phyloP scores from a whole-genome alignment of 2,113 vertebrate species.

The Stercorarius parasiticus region DNA sequence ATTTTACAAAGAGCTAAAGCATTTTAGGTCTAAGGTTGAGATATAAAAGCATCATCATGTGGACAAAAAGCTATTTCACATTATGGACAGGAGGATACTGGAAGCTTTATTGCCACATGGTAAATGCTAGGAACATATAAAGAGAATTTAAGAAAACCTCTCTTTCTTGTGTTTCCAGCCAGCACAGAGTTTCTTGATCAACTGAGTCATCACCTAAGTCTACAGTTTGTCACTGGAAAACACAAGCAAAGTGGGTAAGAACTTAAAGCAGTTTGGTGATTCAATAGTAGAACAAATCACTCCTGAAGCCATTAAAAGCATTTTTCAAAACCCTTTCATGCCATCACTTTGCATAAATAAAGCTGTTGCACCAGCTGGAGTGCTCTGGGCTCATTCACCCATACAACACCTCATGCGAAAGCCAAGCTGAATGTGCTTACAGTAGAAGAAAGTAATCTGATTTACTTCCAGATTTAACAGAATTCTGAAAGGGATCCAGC shows the following conservation, averaged over 20 bases:
- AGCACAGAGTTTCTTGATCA: not conserved
- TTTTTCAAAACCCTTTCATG: constrained; percentile 46
- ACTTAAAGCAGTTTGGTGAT: not conserved
- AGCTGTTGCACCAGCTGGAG: constrained; percentile 66
- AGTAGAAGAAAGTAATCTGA: constrained; percentile 56
- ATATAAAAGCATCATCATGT: not conserved
- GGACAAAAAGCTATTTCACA: not conserved
- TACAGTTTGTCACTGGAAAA: not conserved
- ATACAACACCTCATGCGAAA: constrained; percentile 50
- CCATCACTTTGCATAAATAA: constrained; percentile 62
- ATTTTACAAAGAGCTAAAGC: not conserved
- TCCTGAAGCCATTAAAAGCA: constrained; percentile 48
- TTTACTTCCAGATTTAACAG: constrained; percentile 61
- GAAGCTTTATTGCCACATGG: not conserved
- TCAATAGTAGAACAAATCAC: not conserved
- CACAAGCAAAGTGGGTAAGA: not conserved
- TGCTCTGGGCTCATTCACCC: constrained; percentile 62
- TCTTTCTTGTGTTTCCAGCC: not conserved
- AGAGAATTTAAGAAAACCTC: not conserved
- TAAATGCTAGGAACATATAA: not conserved
- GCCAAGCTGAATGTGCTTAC: constrained; percentile 34
- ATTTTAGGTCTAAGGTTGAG: not conserved
- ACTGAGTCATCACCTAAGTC: not conserved
- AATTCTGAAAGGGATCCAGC: constrained; percentile 53
- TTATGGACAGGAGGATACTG: not conserved